Evolutionary conservation across 2,113 vertebrate genomes (phyloP).

Genomic region (Heterocephalus glaber): DNA sequence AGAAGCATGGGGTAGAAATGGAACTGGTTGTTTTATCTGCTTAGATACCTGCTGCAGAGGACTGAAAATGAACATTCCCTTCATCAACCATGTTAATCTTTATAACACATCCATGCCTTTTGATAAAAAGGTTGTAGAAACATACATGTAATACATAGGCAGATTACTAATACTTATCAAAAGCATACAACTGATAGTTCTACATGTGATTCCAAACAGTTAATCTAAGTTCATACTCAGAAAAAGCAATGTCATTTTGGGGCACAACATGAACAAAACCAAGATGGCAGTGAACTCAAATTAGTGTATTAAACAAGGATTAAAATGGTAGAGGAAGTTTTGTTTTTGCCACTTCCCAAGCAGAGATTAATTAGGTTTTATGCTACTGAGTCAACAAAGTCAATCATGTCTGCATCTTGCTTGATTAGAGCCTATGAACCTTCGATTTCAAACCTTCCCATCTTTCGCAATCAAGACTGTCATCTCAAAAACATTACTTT

Average conservation of each 20-base stretch:
- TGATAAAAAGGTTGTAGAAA: not conserved
- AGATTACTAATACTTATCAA: not conserved
- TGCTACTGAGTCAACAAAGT: not conserved
- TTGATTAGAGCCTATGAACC: not conserved
- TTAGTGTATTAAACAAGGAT: not conserved
- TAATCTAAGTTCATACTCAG: not conserved
- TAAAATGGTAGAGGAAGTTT: not conserved
- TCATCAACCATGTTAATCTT: not conserved
- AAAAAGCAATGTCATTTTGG: not conserved
- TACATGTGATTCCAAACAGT: not conserved
- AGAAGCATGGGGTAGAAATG: not conserved
- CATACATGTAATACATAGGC: not conserved
- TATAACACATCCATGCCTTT: not conserved
- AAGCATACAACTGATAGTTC: not conserved
- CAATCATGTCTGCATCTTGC: not conserved
- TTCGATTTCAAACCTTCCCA: not conserved
- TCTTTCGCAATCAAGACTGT: not conserved
- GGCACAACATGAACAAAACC: not conserved
- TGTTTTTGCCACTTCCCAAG: not conserved
- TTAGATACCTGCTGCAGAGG: not conserved
- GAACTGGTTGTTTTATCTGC: constrained; percentile 13
- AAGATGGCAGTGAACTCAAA: not conserved
- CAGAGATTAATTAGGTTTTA: not conserved
- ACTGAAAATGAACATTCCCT: not conserved
- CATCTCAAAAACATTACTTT: not conserved